phyloP scores from a whole-genome alignment of 2,797 vertebrate species.

The Enteromius anoplus region DNA sequence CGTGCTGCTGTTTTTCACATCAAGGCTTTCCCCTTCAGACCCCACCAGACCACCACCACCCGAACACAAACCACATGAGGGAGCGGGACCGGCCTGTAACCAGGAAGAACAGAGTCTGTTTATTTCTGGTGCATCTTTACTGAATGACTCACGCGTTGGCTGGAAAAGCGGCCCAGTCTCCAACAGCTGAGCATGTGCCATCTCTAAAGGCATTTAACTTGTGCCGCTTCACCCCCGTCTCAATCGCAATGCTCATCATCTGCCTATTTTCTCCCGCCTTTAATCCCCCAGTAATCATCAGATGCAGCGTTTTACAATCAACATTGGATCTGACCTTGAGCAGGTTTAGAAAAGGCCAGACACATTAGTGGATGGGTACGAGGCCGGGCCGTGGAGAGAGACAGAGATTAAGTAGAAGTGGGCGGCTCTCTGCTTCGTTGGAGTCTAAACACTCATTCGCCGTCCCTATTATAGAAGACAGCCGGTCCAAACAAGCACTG shows the following conservation, averaged over 20 bases:
- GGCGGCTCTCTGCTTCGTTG: constrained; percentile 12
- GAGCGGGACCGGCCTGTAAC: constrained; percentile 73
- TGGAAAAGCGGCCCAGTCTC: constrained; percentile 80
- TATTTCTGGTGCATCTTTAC: constrained; percentile 81
- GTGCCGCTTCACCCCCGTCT: constrained; percentile 42
- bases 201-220: constrained; percentile 67
- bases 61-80: constrained; percentile 73
- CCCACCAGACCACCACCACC: constrained; percentile 63
- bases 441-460: neutral
- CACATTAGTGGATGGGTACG: constrained; percentile 70
- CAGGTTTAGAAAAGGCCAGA: constrained; percentile 74
- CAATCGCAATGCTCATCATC: constrained; percentile 36
- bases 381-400: neutral
- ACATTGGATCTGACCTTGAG: constrained; percentile 83
- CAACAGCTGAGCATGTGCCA: constrained; percentile 74
- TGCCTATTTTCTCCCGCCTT: constrained; percentile 56
- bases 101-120: constrained; percentile 79
- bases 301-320: constrained; percentile 75
- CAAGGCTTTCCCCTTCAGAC: constrained; percentile 41
- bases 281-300: constrained; percentile 68
- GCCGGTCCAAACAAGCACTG: constrained; percentile 1
- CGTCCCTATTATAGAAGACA: constrained; percentile 1
- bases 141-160: constrained; percentile 80
- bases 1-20: constrained; percentile 12
- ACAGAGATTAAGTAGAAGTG: constrained; percentile 11